Percentiles rank a stretch among this genome's conserved stretches.
phyloP scores from a whole-genome alignment of 2,113 vertebrate species.

The Chionis minor region DNA sequence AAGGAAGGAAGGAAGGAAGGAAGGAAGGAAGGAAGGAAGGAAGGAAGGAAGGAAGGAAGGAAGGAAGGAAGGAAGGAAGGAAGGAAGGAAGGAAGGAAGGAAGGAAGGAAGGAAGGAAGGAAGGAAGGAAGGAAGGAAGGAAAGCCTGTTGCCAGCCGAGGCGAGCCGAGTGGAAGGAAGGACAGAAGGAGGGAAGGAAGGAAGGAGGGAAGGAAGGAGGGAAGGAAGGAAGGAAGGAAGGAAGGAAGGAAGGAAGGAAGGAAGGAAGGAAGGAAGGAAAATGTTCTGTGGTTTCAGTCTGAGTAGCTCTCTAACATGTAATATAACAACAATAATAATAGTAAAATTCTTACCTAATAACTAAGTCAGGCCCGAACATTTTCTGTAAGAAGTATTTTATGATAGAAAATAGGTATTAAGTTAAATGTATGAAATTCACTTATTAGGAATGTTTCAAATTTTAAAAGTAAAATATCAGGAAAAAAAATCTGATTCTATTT shows the following conservation, averaged over 20 bases:
- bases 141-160: too few relatives aligned
- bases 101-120: fast-evolving
- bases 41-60: too few relatives aligned
- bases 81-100: background rate
- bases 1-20: too few relatives aligned
- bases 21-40: too few relatives aligned
- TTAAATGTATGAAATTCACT: background rate
- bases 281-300: background rate
- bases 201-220: background rate
- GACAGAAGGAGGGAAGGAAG: too few relatives aligned
- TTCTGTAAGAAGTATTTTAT: background rate
- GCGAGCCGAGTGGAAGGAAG: too few relatives aligned
- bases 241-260: background rate
- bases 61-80: too few relatives aligned
- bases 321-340: background rate
- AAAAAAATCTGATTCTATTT: background rate
- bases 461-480: background rate
- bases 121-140: too few relatives aligned
- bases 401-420: background rate
- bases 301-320: background rate
- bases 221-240: fast-evolving
- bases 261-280: too few relatives aligned
- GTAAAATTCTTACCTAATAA: background rate
- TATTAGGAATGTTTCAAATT: background rate
- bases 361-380: background rate